Base-by-base conservation (phyloP, 2,797 vertebrate genomes). In the Allobates femoralis region DNA sequence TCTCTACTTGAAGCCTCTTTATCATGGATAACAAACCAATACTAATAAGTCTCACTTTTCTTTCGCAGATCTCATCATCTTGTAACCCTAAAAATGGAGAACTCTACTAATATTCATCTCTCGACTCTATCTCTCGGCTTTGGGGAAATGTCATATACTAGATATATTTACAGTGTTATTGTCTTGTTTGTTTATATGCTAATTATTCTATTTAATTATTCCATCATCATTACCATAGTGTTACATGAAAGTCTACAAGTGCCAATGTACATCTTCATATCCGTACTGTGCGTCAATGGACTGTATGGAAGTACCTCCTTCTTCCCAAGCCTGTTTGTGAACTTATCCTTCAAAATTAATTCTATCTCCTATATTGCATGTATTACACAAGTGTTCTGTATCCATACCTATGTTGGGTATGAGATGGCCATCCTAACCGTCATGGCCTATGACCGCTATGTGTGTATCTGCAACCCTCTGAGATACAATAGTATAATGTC, bases 211-310 rank as follows among this genome's bases (percentile, higher is more conserved):
- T 79, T 41, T 60, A 79, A 79, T 21, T 23, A 55, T 19, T 34
- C 53, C 1, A 19, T 83, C 30, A 83, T 83, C 32, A 4, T 18
- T 7, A 15, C 19, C 23, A 51, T 83, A 37, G 21, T 41, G 3
- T 46, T 83, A 18, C 21, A 83, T 32, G 46, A 83, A 41, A 30
- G 30, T 15, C 53, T 83, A 14, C 81, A 83, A 1, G 81, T 74
- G 67, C 81, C 81, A 5, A 83, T 83, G 81, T 83, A 83, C 53
- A 46, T 46, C 12, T 73, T 74, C 50, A 83, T 83, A 74, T 23
- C 32, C 14, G n/a, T 41, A 16, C 53, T 73, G n/a, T 83, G 81
- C 7, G 19, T 74, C 32, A 83, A 83, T 21, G 81, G 67, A 0
- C 21, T 83, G 30, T 83, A 73, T 16, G 53, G 81, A 2, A 83